These are phyloP conservation scores for Pecten maximus DNA, from an alignment of 2,888 invertebrate genomes.

Conservation along the genomic window DNA sequence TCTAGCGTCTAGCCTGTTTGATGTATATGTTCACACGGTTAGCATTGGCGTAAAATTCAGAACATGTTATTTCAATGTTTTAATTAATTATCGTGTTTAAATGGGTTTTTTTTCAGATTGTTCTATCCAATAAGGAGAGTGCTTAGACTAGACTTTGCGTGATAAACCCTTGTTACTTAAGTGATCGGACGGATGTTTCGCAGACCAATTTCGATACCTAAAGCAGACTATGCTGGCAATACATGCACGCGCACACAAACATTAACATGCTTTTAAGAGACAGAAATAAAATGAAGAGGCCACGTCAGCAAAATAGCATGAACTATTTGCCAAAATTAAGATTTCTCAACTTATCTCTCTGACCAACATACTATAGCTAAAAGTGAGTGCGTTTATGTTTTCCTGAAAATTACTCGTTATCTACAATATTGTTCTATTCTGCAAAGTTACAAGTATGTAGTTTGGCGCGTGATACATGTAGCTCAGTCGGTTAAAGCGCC, in stretches of 20 bases:
- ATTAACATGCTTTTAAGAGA: background rate
- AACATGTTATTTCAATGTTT: background rate
- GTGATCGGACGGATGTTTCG: background rate
- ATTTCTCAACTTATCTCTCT: too few species aligned
- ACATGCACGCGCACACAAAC: background rate
- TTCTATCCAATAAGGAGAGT: background rate
- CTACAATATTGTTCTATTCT: background rate
- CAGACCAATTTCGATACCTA: background rate
- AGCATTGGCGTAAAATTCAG: background rate
- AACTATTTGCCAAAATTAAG: too few species aligned
- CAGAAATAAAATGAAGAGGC: background rate
- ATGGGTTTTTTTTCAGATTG: background rate
- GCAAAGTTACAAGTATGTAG: background rate
- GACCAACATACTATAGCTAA: too few species aligned
- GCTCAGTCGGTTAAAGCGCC: too few species aligned
- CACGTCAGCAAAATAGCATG: background rate
- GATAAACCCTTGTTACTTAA: background rate
- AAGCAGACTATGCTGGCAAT: background rate
- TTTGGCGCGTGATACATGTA: too few species aligned
- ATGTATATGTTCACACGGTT: too few species aligned
- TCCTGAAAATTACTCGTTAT: background rate
- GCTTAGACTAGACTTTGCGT: background rate
- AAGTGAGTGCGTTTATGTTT: too few species aligned
- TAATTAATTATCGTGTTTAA: background rate
- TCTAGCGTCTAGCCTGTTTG: background rate